Evolutionary conservation across 2,113 vertebrate genomes (phyloP), one percentile per base, ranked within the genome.

Genomic region (Hyaena hyaena): DNA sequence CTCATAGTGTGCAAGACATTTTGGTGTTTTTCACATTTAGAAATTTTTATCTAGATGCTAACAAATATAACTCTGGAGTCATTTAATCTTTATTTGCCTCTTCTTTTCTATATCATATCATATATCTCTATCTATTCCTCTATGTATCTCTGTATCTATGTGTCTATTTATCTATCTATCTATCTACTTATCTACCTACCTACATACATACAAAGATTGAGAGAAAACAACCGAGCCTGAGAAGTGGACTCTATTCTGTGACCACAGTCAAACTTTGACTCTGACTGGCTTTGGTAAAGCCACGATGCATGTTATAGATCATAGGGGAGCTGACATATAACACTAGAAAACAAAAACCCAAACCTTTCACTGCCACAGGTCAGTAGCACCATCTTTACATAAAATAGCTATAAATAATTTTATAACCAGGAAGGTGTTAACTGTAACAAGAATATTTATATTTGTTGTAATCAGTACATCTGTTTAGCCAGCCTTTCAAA

Each of bases 51-150:
- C 68, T 73, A 63, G 84, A 69, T 66, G 43, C 35, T 71, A 88
- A 83, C 65, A 97, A 84, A 84, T 53, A 86, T 71, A 35, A 92
- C 80, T 82, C 71, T n/a, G 61, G 63, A 97, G 79, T 89, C 24
- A 92, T 14, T 23, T 50, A 43, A 90, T 69, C 95, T 97, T 66
- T 73, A 96, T 87, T 93, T 83, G 39, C 26, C 96, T 33, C 82
- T 96, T 83, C 63, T 83, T 91, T 97, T 97, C 81, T 50, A 45
- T 48, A 61, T 84, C 16, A 63, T 35, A 80, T 91, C 14, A 61
- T 50, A 17, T 31, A 73, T 35, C 33, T 65, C 26, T 82, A 39
- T 65, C 26, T 82, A 39, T 63, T 24, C n/a, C 53, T 58, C 21
- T 39, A 17, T 55, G 17, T 1, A 50, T 3, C n/a, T 35, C n/a